Percentiles rank a stretch among this genome's conserved stretches.
These are phyloP conservation scores for Colistium nudipinnis DNA, from an alignment of 2,113 vertebrate genomes.

Conservation along the genomic window DNA sequence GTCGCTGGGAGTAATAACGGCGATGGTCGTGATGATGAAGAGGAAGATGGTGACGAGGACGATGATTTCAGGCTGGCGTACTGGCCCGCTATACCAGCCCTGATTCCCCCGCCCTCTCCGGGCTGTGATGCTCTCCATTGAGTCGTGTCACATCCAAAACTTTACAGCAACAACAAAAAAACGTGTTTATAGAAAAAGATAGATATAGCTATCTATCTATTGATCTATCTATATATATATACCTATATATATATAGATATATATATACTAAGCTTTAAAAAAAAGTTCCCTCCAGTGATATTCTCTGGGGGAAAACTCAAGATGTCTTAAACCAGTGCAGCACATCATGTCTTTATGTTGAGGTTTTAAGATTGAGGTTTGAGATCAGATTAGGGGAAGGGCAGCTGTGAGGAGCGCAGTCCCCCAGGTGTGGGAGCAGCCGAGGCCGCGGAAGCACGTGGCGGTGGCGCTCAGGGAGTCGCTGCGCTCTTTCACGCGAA, in stretches of 20 bases:
- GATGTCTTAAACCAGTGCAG: slow-evolving; percentile 20
- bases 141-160: slow-evolving; percentile 33
- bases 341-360: slow-evolving; percentile 14
- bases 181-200: background rate
- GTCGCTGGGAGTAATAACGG: background rate
- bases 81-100: background rate
- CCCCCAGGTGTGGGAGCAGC: slow-evolving; percentile 13
- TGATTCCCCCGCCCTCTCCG: background rate
- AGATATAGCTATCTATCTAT: too few species aligned
- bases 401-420: background rate
- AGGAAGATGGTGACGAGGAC: background rate
- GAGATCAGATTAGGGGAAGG: background rate
- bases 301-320: slow-evolving; percentile 24
- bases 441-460: background rate
- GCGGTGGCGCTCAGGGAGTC: slow-evolving; percentile 27
- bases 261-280: slow-evolving; percentile 14
- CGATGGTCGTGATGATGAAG: background rate
- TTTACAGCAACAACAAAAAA: slow-evolving; percentile 24
- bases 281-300: slow-evolving; percentile 47
- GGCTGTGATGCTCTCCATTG: slow-evolving; percentile 23
- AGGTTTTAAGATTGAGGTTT: slow-evolving; percentile 7
- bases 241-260: too few species aligned
- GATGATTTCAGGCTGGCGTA: slow-evolving; percentile 15
- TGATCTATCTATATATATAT: too few species aligned
- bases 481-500: slow-evolving; percentile 23